Evolutionary conservation across 2,113 vertebrate species (phyloP), one percentile per base, ranked within the genome.

Genomic region (Marmota monax): DNA sequence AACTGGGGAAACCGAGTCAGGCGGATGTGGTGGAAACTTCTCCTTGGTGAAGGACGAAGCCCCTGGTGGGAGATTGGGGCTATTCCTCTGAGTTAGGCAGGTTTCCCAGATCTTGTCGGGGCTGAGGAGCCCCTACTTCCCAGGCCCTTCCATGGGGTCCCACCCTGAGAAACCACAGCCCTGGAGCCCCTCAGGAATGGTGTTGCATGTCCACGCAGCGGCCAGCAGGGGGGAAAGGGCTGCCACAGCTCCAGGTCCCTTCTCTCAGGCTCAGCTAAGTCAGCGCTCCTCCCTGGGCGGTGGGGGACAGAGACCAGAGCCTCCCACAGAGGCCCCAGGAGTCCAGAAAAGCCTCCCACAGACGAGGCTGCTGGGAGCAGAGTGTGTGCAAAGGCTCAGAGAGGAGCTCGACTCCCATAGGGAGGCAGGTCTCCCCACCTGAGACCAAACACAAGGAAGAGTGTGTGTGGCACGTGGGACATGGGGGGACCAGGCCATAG

Each of bases 391-490:
- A 3, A 76, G 73, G 20, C 78, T 42, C 72, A 5, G 20, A 53
- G 63, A 51, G 45, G 42, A 42, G 18, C 12, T 20, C 20, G 37
- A 27, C 17, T 22, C 5, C 27, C 18, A 32, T 0, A 0, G 7
- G n/a, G 63, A 39, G 20, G 76, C 11, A 10, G 12, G 23, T 37
- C 16, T 29, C 37, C 53, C 53, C 20, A 48, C 20, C 20, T 42
- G 8, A 86, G 37, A 58, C 48, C 34, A 5, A 51, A 48, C 12
- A 13, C 12, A 20, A n/a, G 67, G 22, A 82, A 82, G 13, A 29
- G 11, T 2, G 2, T 0, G 1, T 2, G 14, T 0, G 20, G 11
- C 34, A 0, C 37, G 4, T 1, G 9, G 73, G 51, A 39, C 29
- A 11, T 0, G n/a, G 4, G 6, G 53, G n/a, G 58, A 5, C n/a